These are phyloP conservation scores for Lagopus muta DNA, from an alignment of 2,113 vertebrate genomes.

Conservation along the genomic window DNA sequence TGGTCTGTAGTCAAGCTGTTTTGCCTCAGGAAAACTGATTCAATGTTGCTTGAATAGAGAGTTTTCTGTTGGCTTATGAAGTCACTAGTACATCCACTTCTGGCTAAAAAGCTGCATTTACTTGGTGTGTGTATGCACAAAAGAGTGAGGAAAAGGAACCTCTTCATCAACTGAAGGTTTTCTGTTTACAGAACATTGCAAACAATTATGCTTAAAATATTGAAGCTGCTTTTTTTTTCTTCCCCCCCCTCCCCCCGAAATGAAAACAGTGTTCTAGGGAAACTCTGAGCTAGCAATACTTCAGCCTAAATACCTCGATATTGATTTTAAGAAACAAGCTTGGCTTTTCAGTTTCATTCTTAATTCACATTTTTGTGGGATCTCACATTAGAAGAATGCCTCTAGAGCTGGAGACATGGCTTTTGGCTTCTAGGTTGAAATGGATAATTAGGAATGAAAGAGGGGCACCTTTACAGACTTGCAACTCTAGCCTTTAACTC, in stretches of 20 bases:
- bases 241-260: background rate
- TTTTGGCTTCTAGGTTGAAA: background rate
- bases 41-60: background rate
- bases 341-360: background rate
- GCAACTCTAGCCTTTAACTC: background rate
- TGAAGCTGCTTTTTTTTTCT: background rate
- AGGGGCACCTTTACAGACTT: background rate
- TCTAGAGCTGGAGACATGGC: background rate
- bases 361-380: background rate
- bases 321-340: background rate
- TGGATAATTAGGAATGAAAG: background rate
- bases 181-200: background rate
- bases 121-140: background rate
- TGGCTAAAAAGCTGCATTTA: background rate
- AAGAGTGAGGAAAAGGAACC: background rate
- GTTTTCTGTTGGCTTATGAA: background rate
- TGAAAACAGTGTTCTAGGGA: background rate
- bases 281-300: background rate
- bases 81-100: background rate
- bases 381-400: background rate
- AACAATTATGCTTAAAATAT: background rate
- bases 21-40: background rate
- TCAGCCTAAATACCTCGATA: background rate
- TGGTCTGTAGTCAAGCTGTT: background rate
- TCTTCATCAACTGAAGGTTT: background rate